These are phyloP conservation scores for Polyploca ridens DNA, from an alignment of 2,888 invertebrate genomes.

Conservation along the genomic window DNA sequence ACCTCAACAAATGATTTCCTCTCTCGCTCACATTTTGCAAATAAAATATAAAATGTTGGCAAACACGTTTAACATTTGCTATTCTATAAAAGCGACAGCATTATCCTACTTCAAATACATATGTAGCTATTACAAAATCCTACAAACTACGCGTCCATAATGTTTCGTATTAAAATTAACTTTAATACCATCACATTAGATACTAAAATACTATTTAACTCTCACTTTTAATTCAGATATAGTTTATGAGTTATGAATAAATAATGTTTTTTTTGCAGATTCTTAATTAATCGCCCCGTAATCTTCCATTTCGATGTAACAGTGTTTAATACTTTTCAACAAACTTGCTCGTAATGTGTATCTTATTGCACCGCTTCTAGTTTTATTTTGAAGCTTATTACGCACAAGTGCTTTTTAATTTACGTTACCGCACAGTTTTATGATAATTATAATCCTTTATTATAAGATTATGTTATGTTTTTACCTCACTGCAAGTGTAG, in stretches of 20 bases:
- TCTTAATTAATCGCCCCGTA: not conserved
- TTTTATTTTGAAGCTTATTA: too few relatives aligned
- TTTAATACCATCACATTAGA: constrained; percentile 18
- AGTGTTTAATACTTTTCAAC: too few relatives aligned
- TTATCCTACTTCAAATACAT: constrained; percentile 8
- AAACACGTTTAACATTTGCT: not conserved
- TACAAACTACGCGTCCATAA: constrained; percentile 24
- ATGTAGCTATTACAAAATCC: constrained; percentile 22
- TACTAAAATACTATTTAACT: constrained; percentile 25
- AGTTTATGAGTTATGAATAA: constrained; percentile 1
- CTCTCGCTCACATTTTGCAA: too few relatives aligned
- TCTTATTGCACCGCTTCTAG: too few relatives aligned
- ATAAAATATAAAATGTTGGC: not conserved
- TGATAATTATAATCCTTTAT: too few relatives aligned
- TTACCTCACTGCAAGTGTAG: too few relatives aligned
- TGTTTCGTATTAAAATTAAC: constrained; percentile 8
- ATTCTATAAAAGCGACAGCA: constrained; percentile 14
- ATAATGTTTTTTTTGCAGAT: not conserved
- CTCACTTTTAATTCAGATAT: constrained; percentile 26
- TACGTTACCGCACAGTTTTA: too few relatives aligned
- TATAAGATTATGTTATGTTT: too few relatives aligned
- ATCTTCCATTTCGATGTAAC: not conserved
- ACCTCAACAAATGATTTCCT: too few relatives aligned
- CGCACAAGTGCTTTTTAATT: too few relatives aligned
- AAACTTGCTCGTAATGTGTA: not conserved